Evolutionary conservation across 1,140 invertebrate genomes (phyloP), one percentile per base, ranked within the genome.

Genomic region (Drosophila bifasciata): DNA sequence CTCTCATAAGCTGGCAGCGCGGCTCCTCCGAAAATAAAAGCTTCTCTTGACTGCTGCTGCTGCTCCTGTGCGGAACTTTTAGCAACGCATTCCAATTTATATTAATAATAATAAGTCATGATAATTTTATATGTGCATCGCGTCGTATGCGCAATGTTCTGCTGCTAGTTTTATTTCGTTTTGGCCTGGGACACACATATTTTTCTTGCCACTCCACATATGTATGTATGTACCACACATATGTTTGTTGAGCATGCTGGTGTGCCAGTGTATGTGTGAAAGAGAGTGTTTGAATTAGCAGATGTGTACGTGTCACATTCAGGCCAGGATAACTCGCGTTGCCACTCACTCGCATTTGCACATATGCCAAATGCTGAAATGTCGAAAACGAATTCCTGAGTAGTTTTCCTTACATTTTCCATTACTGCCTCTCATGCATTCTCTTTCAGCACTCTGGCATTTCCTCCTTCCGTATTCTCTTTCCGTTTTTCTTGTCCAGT

Each of bases 391-490:
- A 69, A 69, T 69, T 68, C 49, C 63, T 56, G 62, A 68, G 64
- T 68, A 68, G 62, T 68, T 53, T 46, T 45, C 55, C 28, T 68
- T 68, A 68, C 62, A 68, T 67, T 68, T 68, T 68, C 62, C 50
- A 68, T 68, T 68, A 68, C 64, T 49, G 62, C 64, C 68, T 40
- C 64, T 67, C 64, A 67, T 67, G 60, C 48, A 67, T 67, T 67
- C 64, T 67, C 64, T 67, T 67, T 67, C 32, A 68, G 49, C 32
- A 46, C 32, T 36, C 13, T 5, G 3, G 32, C 11, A 13, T 67
- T 48, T 36, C 41, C 44, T 8, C 46, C 52, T 16, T 16, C 57
- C 17, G 25, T 44, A 58, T 62, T 23, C 40, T 62, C 40, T 66
- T 40, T 68, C 49, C 64, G 32, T 28, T 67, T 28, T 67, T 68